These are phyloP conservation scores for Scytalopus superciliaris DNA, from an alignment of 2,113 vertebrate genomes.

Conservation along the genomic window DNA sequence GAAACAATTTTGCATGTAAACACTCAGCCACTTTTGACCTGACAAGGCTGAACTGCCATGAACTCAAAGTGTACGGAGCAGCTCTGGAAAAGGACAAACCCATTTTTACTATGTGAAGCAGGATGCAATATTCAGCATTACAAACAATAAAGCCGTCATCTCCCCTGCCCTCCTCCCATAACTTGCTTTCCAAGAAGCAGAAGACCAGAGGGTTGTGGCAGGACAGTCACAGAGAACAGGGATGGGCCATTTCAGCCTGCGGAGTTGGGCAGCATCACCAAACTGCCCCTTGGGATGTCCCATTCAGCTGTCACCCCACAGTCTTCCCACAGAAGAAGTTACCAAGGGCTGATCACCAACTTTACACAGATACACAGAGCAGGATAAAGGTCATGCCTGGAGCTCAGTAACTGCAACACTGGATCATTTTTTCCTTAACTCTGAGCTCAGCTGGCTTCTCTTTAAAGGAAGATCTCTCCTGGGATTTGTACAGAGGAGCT, in stretches of 20 bases:
- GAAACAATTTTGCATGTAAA: background rate
- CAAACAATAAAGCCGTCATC: background rate
- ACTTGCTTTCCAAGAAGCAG: constrained; percentile 32
- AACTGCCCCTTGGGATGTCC: background rate
- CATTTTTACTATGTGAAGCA: background rate
- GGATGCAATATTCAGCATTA: background rate
- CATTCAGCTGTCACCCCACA: background rate
- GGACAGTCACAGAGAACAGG: background rate
- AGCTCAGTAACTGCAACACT: background rate
- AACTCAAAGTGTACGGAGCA: background rate
- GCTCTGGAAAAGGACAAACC: background rate
- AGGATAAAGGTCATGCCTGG: background rate
- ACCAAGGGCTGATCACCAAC: background rate
- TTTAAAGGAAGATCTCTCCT: background rate
- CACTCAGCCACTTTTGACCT: background rate
- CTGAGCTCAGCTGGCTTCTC: background rate
- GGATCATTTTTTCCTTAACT: background rate
- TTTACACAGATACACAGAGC: background rate
- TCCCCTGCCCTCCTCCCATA: background rate
- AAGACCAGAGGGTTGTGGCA: background rate
- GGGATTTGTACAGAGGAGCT: background rate
- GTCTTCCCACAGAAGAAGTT: background rate
- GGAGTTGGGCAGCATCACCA: background rate
- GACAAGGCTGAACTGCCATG: background rate
- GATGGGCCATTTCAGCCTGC: background rate